Conservation (phyloP, 35 echinoderm and acorn worm genomes). For the Ophiothrix spiculata region DNA sequence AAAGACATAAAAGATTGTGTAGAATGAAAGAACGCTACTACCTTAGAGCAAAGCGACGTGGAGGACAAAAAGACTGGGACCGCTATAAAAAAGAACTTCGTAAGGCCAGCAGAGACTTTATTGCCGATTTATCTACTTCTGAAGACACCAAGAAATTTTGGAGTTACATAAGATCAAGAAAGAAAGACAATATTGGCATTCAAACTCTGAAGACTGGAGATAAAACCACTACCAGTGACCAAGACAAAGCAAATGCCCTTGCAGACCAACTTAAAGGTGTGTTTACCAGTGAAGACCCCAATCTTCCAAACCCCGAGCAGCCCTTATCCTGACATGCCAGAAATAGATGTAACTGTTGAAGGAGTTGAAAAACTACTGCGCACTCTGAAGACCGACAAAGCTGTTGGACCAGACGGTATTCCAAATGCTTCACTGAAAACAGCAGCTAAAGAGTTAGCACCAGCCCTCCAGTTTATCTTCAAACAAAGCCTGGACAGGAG, state of each 20-base stretch:
- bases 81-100: conserved; percentile 16
- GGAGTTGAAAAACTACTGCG: conserved; percentile 24
- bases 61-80: conserved; percentile 3
- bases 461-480: conserved; percentile 41
- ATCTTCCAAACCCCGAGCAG: background rate
- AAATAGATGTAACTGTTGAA: conserved; percentile 25
- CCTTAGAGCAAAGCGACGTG: background rate
- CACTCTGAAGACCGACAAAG: conserved; percentile 21
- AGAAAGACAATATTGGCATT: background rate
- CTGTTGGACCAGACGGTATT: conserved; percentile 35
- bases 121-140: background rate
- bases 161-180: background rate
- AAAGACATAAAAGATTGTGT: conserved; percentile 11
- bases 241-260: background rate
- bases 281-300: background rate
- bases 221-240: background rate
- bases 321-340: conserved; percentile 22
- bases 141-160: background rate
- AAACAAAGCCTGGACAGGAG: conserved; percentile 28
- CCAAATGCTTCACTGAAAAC: conserved; percentile 38
- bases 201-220: background rate
- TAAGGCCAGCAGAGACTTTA: conserved; percentile 3
- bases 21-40: conserved; percentile 24
- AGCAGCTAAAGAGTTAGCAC: conserved; percentile 19
- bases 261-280: conserved; percentile 18